A percentile compares a stretch with the other conserved stretches of the same genome.
Conservation (phyloP, 2,888 invertebrate species). For the Meta bourneti region DNA sequence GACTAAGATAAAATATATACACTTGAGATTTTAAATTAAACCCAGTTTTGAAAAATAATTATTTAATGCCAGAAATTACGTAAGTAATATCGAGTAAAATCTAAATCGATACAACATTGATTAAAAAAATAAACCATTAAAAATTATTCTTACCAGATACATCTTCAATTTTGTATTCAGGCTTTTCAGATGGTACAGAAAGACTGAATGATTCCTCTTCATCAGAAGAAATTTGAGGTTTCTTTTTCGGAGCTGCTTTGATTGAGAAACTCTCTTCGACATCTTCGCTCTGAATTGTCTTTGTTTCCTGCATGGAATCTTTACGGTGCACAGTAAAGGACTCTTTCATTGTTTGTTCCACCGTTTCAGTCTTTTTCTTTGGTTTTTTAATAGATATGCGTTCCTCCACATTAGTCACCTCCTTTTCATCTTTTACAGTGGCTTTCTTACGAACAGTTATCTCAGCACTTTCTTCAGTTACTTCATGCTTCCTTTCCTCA, state of each 20-base stretch:
- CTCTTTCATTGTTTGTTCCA: slow-evolving; percentile 38
- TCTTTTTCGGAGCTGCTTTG: slow-evolving; percentile 78
- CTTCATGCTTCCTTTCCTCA: slow-evolving; percentile 34
- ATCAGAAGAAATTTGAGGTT: slow-evolving; percentile 81
- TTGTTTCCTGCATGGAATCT: slow-evolving; percentile 61
- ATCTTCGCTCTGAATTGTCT: slow-evolving; percentile 72
- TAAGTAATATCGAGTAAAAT: too few species aligned
- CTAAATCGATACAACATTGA: too few species aligned
- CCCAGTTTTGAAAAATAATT: too few species aligned
- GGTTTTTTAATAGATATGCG: slow-evolving; percentile 62
- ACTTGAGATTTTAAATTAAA: too few species aligned
- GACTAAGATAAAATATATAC: too few species aligned
- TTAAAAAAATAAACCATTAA: too few species aligned
- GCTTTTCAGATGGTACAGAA: slow-evolving; percentile 66
- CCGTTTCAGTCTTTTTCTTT: slow-evolving; percentile 69
- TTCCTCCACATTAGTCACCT: slow-evolving; percentile 38
- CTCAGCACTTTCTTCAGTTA: slow-evolving; percentile 74
- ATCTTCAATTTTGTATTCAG: slow-evolving; percentile 71
- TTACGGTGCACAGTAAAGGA: slow-evolving; percentile 70
- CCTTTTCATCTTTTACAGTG: slow-evolving; percentile 34
- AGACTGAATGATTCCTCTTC: slow-evolving; percentile 79
- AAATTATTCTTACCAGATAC: slow-evolving; percentile 46
- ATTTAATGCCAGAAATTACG: too few species aligned
- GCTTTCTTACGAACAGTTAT: slow-evolving; percentile 70
- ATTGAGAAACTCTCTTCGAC: slow-evolving; percentile 75